A percentile compares a stretch with the other conserved stretches of the same genome.
phyloP scores from a whole-genome alignment of 2,888 invertebrate species.

The Cynaeus angustus region DNA sequence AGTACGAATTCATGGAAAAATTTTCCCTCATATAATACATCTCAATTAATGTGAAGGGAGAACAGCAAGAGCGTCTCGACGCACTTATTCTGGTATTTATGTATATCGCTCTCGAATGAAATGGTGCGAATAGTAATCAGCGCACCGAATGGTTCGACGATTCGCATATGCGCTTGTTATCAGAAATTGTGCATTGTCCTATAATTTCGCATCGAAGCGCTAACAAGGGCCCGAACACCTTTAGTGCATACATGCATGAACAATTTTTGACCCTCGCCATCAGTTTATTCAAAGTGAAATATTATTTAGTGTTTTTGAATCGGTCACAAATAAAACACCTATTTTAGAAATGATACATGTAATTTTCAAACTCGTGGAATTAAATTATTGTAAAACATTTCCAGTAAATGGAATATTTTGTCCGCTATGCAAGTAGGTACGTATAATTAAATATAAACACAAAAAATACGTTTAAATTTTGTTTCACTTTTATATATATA shows the following conservation, averaged over 20 bases:
- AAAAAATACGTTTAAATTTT: too few species aligned
- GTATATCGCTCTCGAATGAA: slow-evolving; percentile 61
- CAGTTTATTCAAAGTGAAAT: neutral
- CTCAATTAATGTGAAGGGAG: slow-evolving; percentile 58
- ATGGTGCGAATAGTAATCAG: slow-evolving; percentile 62
- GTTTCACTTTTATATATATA: too few species aligned
- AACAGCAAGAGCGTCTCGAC: slow-evolving; percentile 54
- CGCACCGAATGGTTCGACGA: slow-evolving; percentile 52
- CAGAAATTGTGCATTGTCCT: slow-evolving; percentile 30
- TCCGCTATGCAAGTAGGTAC: too few species aligned
- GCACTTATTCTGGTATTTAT: slow-evolving; percentile 63
- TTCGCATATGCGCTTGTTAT: slow-evolving; percentile 41
- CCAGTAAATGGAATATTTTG: too few species aligned
- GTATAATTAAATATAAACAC: too few species aligned
- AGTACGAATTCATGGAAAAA: slow-evolving; percentile 50
- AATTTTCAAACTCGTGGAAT: too few species aligned
- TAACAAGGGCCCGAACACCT: slow-evolving; percentile 9
- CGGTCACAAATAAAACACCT: too few species aligned
- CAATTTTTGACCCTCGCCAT: neutral
- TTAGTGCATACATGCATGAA: neutral
- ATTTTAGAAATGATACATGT: too few species aligned
- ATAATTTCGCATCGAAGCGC: slow-evolving; percentile 22
- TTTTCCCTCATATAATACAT: slow-evolving; percentile 56
- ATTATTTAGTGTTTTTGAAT: too few species aligned
- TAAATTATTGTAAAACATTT: too few species aligned